These are phyloP conservation scores for Limnephilus rhombicus DNA, from an alignment of 2,888 invertebrate species.

Conservation along the genomic window DNA sequence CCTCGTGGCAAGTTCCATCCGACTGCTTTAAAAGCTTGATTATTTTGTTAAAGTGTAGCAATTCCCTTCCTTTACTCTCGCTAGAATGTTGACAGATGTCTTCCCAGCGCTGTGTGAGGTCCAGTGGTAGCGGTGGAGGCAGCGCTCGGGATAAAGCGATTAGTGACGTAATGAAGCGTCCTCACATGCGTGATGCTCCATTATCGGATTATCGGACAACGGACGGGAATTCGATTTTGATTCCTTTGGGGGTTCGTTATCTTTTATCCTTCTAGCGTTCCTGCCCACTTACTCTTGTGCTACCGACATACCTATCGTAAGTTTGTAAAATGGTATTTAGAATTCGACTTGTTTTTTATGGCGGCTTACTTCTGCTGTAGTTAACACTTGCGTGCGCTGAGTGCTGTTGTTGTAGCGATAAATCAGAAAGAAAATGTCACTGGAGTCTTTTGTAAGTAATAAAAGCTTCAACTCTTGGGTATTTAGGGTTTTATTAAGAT, in stretches of 20 bases:
- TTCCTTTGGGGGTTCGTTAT: slow-evolving; percentile 15
- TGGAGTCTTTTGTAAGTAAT: background rate
- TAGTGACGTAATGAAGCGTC: slow-evolving; percentile 54
- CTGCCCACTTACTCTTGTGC: background rate
- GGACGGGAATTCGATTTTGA: slow-evolving; percentile 15
- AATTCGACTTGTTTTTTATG: background rate
- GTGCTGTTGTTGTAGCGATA: background rate
- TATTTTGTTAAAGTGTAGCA: background rate
- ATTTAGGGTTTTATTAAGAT: background rate
- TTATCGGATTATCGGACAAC: slow-evolving; percentile 56
- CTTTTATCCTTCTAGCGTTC: slow-evolving; percentile 22
- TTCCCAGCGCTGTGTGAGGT: slow-evolving; percentile 39
- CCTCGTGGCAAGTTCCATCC: background rate
- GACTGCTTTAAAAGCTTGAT: background rate
- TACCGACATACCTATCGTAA: background rate
- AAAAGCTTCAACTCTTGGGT: background rate
- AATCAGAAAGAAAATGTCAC: background rate
- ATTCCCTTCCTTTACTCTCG: background rate
- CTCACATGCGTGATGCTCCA: slow-evolving; percentile 46
- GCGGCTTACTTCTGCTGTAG: background rate
- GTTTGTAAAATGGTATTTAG: background rate
- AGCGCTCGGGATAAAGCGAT: slow-evolving; percentile 44
- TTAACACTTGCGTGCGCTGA: background rate
- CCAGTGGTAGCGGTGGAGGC: background rate
- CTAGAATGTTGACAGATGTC: slow-evolving; percentile 15